Conservation (phyloP, 2,888 invertebrate species). For the Ctenicera cuprea region DNA sequence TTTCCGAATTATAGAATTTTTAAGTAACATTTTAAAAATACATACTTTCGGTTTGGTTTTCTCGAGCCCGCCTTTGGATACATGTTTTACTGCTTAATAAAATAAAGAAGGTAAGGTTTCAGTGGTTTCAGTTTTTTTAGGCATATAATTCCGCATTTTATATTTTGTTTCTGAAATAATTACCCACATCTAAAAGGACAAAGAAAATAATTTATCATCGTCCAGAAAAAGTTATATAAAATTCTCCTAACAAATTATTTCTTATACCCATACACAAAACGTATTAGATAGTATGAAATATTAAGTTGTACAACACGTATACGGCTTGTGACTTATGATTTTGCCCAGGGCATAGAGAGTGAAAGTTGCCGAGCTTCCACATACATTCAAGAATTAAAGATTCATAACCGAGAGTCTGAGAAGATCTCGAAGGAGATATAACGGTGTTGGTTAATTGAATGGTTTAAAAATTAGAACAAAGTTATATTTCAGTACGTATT, state of each 20-base stretch:
- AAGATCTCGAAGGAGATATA: not conserved
- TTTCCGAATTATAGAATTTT: no score
- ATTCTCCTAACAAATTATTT: not conserved
- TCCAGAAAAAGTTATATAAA: not conserved
- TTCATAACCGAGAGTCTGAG: constrained; percentile 23
- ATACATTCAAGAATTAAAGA: constrained; percentile 23
- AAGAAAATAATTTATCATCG: not conserved
- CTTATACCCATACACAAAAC: not conserved
- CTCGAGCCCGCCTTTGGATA: no score
- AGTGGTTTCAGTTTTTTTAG: no score
- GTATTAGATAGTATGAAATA: constrained; percentile 5
- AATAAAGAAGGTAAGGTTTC: no score
- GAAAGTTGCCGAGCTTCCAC: constrained; percentile 38
- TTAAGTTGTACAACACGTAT: constrained; percentile 22
- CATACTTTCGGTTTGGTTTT: no score
- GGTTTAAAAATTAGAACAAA: no score
- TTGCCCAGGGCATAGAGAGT: constrained; percentile 42
- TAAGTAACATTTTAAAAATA: no score
- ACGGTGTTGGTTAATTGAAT: not conserved
- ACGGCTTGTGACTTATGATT: constrained; percentile 37
- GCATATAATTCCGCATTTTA: no score
- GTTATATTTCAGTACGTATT: no score
- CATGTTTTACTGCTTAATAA: no score
- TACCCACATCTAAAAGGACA: not conserved
- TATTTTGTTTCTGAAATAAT: no score